Percentiles rank a stretch among this genome's conserved stretches.
These are phyloP conservation scores for Pangasianodon hypophthalmus DNA, from an alignment of 2,113 vertebrate genomes.

Conservation along the genomic window DNA sequence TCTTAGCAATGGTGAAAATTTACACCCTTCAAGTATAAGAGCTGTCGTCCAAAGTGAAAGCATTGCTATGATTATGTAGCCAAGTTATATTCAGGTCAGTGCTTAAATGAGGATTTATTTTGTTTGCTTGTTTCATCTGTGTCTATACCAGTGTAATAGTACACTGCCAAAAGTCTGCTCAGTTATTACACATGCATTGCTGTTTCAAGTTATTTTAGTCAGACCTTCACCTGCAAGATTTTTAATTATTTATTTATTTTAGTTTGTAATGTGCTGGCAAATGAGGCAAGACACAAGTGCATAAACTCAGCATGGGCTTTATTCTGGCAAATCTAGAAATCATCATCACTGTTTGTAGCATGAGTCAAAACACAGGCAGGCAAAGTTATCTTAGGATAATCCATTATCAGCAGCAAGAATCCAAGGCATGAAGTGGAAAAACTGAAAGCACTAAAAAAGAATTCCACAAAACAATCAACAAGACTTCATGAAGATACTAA, in stretches of 20 bases:
- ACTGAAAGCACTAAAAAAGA: neutral
- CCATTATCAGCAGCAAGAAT: neutral
- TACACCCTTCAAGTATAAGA: conserved; percentile 8
- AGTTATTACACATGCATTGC: neutral
- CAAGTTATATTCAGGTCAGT: conserved; percentile 19
- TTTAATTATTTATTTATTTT: neutral
- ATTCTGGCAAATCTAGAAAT: neutral
- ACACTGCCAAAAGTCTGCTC: neutral
- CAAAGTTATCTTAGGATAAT: neutral
- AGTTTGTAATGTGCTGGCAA: neutral
- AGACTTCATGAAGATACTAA: neutral
- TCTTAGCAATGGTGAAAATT: conserved; percentile 27
- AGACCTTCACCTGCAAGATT: neutral
- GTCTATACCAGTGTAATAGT: neutral
- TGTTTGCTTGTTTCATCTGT: neutral
- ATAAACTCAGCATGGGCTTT: neutral
- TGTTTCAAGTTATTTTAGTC: neutral
- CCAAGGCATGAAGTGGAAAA: neutral
- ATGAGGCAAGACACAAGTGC: neutral
- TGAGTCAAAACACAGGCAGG: neutral
- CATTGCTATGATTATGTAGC: conserved; percentile 1
- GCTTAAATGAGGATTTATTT: neutral
- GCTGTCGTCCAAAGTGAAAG: conserved; percentile 1
- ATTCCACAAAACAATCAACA: neutral
- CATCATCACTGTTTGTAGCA: neutral